A percentile compares a stretch with the other conserved stretches of the same genome.
These are phyloP conservation scores for Alitta virens DNA, from an alignment of 2,888 invertebrate species.

Conservation along the genomic window DNA sequence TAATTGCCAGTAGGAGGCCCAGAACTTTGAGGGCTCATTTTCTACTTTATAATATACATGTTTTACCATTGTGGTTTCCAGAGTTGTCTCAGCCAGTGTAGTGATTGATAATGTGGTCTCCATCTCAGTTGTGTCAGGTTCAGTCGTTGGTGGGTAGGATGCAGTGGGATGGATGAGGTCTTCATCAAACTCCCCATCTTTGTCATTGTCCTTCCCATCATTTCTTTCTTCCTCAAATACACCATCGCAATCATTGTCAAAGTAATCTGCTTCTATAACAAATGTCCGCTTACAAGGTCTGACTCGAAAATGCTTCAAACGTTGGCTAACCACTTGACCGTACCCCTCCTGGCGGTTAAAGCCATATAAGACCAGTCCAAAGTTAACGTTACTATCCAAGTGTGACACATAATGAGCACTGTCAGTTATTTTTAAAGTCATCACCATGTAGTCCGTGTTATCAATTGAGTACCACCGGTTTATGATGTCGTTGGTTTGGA, in stretches of 20 bases:
- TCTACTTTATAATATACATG: too few relatives aligned
- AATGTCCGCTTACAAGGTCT: constrained; percentile 14
- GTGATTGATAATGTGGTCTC: neutral
- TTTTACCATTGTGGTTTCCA: neutral
- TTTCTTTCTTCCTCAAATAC: constrained; percentile 28
- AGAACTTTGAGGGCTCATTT: too few relatives aligned
- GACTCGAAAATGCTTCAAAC: neutral
- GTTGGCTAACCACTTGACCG: constrained; percentile 35
- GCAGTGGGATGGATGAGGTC: constrained; percentile 7
- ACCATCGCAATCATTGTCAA: constrained; percentile 33
- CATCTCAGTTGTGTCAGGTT: neutral
- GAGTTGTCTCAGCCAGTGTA: neutral
- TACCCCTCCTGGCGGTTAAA: constrained; percentile 38
- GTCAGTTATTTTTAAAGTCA: neutral
- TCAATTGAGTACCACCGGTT: neutral
- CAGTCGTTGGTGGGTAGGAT: neutral
- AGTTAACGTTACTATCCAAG: constrained; percentile 30
- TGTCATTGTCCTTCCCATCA: constrained; percentile 25
- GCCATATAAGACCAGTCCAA: constrained; percentile 37
- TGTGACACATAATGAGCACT: constrained; percentile 35
- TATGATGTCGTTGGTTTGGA: constrained; percentile 14
- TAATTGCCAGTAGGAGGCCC: too few relatives aligned
- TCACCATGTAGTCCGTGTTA: neutral
- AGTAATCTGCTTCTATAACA: constrained; percentile 16
- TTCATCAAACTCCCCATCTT: constrained; percentile 27